Percentiles rank a stretch among this genome's conserved stretches.
Evolutionary conservation across 2,888 invertebrate genomes (phyloP).

Genomic region (Drosophila colorata): DNA sequence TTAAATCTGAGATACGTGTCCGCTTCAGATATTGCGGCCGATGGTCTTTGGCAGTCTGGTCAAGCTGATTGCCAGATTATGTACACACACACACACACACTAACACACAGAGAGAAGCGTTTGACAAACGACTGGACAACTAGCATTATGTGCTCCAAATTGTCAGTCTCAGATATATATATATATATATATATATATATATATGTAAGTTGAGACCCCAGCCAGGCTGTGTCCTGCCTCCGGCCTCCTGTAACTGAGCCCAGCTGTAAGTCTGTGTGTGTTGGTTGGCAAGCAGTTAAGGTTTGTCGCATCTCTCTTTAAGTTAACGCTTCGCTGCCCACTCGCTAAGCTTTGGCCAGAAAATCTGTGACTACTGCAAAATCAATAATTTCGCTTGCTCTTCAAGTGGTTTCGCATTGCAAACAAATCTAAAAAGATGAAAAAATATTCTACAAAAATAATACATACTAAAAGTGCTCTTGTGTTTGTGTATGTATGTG

Average conservation of each 20-base stretch:
- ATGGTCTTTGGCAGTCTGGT: slow-evolving; percentile 22
- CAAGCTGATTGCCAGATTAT: slow-evolving; percentile 72
- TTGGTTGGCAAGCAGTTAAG: slow-evolving; percentile 55
- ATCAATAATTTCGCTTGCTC: slow-evolving; percentile 62
- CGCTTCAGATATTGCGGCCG: slow-evolving; percentile 36
- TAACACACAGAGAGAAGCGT: slow-evolving; percentile 8
- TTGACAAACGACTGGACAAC: slow-evolving; percentile 47
- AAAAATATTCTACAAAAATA: slow-evolving; percentile 33
- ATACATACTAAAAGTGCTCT: slow-evolving; percentile 38
- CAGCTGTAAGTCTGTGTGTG: slow-evolving; percentile 10
- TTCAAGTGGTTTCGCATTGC: slow-evolving; percentile 67
- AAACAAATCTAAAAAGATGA: slow-evolving; percentile 26
- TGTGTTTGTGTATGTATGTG: slow-evolving; percentile 5
- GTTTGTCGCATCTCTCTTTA: slow-evolving; percentile 47
- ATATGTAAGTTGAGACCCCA: slow-evolving; percentile 53
- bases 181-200: slow-evolving; percentile 42
- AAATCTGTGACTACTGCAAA: slow-evolving; percentile 72
- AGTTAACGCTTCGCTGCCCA: slow-evolving; percentile 24
- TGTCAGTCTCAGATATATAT: slow-evolving; percentile 57
- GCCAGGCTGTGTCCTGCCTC: slow-evolving; percentile 9
- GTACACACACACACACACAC: slow-evolving; percentile 22
- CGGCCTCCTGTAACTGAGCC: slow-evolving; percentile 3
- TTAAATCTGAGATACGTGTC: slow-evolving; percentile 77
- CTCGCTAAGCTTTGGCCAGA: slow-evolving; percentile 26
- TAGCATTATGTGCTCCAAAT: slow-evolving; percentile 66